These are phyloP conservation scores for human DNA, from an alignment of 2,113 vertebrate genomes.

Conservation along the genomic window DNA sequence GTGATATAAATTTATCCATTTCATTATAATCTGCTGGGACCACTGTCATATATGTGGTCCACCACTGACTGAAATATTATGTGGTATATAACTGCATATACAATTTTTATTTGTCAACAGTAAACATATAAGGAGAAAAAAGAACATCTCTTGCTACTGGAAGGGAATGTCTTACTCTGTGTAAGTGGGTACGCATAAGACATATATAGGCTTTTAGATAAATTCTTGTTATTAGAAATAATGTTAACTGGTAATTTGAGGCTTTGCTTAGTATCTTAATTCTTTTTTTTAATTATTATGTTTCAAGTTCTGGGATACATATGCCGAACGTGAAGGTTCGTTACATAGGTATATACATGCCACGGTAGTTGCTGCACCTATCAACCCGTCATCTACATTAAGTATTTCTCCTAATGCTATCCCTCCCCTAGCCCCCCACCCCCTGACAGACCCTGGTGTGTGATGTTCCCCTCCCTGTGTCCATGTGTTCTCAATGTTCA, in stretches of 20 bases:
- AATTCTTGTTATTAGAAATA: background rate
- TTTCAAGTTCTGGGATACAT: too few species aligned
- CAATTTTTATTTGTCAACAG: background rate
- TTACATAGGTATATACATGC: too few species aligned
- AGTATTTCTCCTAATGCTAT: too few species aligned
- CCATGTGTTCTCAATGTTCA: too few species aligned
- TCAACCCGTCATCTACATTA: too few species aligned
- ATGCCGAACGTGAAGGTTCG: too few species aligned
- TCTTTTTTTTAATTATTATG: too few species aligned
- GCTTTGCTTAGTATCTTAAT: background rate
- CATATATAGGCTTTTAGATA: background rate
- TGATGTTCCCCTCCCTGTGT: too few species aligned
- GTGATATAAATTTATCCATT: background rate
- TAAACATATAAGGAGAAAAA: background rate
- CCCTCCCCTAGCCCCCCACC: rapidly evolving
- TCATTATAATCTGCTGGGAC: background rate
- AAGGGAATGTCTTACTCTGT: background rate
- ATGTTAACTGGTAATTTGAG: background rate
- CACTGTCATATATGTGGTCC: background rate
- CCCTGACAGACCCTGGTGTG: too few species aligned
- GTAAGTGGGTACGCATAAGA: background rate
- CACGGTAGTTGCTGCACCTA: too few species aligned
- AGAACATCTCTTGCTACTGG: background rate
- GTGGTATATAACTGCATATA: background rate
- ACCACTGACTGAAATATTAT: background rate